Evolutionary conservation across 2,113 vertebrate genomes (phyloP).

Genomic region (Centropus unirufus): DNA sequence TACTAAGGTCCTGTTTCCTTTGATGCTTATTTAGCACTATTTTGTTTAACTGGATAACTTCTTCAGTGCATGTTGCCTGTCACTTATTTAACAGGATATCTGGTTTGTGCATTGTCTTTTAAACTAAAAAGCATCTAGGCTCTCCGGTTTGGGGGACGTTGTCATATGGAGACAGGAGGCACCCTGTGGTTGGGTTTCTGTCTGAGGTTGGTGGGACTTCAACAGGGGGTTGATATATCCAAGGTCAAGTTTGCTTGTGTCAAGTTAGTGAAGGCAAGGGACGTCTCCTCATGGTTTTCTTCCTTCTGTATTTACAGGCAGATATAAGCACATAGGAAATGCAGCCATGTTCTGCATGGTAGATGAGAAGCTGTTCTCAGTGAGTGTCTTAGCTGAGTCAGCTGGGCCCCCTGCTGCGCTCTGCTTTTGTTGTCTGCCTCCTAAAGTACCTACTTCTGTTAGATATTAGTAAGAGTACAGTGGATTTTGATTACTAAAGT

Average conservation of each 20-base stretch:
- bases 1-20: background rate
- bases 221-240: background rate
- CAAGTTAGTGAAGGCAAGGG: background rate
- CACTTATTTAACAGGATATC: background rate
- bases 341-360: background rate
- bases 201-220: background rate
- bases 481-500: slow-evolving; percentile 18
- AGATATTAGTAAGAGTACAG: slow-evolving; percentile 38
- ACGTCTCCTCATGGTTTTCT: background rate
- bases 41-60: background rate
- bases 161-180: background rate
- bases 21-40: background rate
- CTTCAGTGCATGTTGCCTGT: background rate
- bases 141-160: background rate
- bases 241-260: background rate
- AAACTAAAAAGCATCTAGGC: background rate
- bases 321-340: background rate
- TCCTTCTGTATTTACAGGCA: background rate
- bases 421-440: background rate
- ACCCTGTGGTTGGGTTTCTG: background rate
- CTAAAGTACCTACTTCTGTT: slow-evolving; percentile 25
- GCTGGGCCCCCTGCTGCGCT: slow-evolving; percentile 6
- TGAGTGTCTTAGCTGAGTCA: slow-evolving; percentile 16
- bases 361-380: slow-evolving; percentile 4
- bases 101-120: background rate